Base-by-base conservation (phyloP, 2,113 vertebrate species). In the Chinchilla lanigera region DNA sequence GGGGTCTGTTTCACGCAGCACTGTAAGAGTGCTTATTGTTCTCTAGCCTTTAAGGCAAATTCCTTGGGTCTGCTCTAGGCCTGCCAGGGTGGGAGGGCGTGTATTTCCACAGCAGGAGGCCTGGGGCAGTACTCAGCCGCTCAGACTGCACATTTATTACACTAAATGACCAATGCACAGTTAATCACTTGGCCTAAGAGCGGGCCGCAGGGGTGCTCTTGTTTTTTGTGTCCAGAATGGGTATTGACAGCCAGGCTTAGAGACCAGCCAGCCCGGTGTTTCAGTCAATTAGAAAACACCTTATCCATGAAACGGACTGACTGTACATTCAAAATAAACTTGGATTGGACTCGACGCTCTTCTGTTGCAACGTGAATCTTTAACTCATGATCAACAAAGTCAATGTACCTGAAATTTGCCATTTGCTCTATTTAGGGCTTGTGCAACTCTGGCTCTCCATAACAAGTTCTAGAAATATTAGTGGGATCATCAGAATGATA, bases 261-360 rank as follows among this genome's bases (percentile, higher is more conserved):
- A 69, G 89, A 97, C 94, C 96, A 95, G 94, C 86, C 86, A 41
- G 71, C 89, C 90, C 69, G 63, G 67, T 93, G 96, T 97, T 97
- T 95, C 96, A 97, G 97, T 98, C 97, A 85, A 97, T 98, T 98
- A 97, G 97, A 97, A 97, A 98, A 90, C 83, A 96, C 90, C 97
- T 98, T 97, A 97, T 94, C 96, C 96, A 97, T 98, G 97, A 98
- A 98, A 96, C 71, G 6, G 86, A 95, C 94, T 97, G 96, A 94
- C 96, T 97, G 89, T 94, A 90, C 97, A 97, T 97, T 98, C 95
- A 98, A 97, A 98, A 97, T 98, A 98, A 98, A 97, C 97, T 93
- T 88, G 87, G 54, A 52, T 75, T 90, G 30, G 94, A 92, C 94
- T 86, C 83, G 77, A 95, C 90, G 90, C 54, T 96, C 19, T 93